phyloP scores from a whole-genome alignment of 2,888 invertebrate species.

The Tanypteryx hageni region DNA sequence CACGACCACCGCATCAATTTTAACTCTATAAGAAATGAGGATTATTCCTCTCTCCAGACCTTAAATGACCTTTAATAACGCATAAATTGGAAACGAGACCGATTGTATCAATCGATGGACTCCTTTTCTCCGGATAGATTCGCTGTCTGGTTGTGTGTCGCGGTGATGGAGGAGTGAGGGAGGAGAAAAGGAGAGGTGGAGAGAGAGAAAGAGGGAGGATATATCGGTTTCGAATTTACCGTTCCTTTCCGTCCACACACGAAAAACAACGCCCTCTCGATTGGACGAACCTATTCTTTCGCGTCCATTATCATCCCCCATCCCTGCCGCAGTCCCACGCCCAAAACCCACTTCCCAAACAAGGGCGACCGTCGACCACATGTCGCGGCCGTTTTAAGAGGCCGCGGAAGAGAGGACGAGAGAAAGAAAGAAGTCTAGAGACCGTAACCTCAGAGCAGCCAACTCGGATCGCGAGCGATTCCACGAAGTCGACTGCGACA shows the following conservation, averaged over 20 bases:
- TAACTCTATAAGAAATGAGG: too few species aligned
- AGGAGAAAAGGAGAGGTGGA: neutral
- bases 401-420: neutral
- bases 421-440: conserved; percentile 4
- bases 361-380: conserved; percentile 32
- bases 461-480: conserved; percentile 33
- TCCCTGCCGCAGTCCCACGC: neutral
- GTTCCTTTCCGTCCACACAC: neutral
- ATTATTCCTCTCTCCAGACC: neutral
- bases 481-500: conserved; percentile 31
- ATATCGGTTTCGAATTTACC: conserved; percentile 34
- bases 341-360: conserved; percentile 27
- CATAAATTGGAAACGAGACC: neutral
- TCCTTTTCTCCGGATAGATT: neutral
- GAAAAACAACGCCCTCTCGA: neutral
- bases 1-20: too few species aligned
- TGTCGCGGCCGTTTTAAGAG: conserved; percentile 10
- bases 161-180: neutral
- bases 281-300: conserved; percentile 35
- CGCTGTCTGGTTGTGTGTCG: neutral
- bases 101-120: neutral
- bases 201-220: neutral
- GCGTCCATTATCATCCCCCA: neutral
- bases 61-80: too few species aligned
- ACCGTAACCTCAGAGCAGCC: neutral